Evolutionary conservation across 2,888 invertebrate genomes (phyloP).

Genomic region (Chrysina gloriosa): DNA sequence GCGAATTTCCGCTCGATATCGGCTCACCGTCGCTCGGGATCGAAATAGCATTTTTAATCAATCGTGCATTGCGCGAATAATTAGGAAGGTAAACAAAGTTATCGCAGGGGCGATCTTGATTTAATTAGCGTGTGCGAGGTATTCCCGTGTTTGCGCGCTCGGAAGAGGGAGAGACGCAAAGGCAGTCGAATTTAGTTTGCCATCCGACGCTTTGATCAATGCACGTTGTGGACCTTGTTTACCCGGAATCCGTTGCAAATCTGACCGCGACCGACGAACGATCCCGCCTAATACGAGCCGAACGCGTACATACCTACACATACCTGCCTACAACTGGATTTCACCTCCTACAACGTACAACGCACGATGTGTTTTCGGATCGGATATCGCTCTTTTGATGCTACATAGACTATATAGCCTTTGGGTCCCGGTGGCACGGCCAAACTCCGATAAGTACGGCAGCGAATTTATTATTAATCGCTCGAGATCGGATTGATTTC

Average conservation of each 20-base stretch:
- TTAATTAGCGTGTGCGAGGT: background rate
- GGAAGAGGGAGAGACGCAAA: background rate
- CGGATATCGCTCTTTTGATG: background rate
- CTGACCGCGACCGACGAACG: conserved; percentile 9
- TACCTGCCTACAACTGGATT: background rate
- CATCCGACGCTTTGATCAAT: conserved; percentile 9
- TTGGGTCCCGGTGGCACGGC: background rate
- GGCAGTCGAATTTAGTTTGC: background rate
- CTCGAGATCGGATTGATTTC: background rate
- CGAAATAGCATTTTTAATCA: background rate
- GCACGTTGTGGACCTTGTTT: conserved; percentile 23
- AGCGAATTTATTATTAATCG: background rate
- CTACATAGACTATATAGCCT: too few relatives aligned
- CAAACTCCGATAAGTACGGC: background rate
- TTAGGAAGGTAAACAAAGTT: background rate
- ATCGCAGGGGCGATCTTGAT: background rate
- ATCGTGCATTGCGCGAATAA: background rate
- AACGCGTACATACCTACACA: too few relatives aligned
- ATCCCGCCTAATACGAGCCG: background rate
- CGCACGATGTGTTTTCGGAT: background rate
- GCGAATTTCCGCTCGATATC: too few relatives aligned
- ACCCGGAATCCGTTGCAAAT: conserved; percentile 11
- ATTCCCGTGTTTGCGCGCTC: background rate
- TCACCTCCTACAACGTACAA: background rate
- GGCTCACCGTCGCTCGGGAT: too few relatives aligned